Conservation (phyloP, 2,797 vertebrate genomes). For the Anabacerthia variegaticeps region DNA sequence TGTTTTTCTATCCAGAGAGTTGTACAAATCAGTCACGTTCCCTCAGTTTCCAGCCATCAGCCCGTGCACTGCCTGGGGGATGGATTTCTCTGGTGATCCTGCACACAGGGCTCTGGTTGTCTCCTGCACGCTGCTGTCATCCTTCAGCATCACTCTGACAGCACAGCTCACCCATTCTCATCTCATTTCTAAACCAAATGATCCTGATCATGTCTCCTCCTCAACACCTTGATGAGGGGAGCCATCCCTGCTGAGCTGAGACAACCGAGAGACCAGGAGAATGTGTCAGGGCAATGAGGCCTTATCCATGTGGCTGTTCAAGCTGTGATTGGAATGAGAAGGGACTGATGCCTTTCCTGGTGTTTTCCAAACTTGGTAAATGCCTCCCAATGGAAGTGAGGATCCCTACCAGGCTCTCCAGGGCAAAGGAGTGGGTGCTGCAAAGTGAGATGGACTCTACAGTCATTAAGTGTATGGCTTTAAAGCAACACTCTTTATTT, state of each 20-base stretch:
- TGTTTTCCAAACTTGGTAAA: background rate
- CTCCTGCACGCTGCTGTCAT: background rate
- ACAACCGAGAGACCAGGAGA: background rate
- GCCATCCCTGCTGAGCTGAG: background rate
- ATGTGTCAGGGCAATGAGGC: rapidly evolving
- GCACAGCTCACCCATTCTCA: background rate
- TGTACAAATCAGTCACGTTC: background rate
- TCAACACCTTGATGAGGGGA: background rate
- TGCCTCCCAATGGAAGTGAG: background rate
- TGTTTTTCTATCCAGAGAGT: background rate
- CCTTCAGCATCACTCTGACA: background rate
- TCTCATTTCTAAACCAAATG: background rate
- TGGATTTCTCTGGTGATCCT: background rate
- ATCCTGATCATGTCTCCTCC: background rate
- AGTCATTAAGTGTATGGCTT: background rate
- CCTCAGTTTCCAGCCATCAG: background rate
- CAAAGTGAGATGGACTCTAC: background rate
- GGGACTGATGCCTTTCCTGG: background rate
- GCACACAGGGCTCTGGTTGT: background rate
- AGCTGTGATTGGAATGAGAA: background rate
- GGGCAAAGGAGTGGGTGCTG: background rate
- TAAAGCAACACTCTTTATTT: background rate
- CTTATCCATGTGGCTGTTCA: background rate
- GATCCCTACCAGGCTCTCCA: no score
- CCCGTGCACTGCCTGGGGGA: rapidly evolving